These are phyloP conservation scores for Tuberolachnus salignus DNA, from an alignment of 2,888 invertebrate genomes.

Conservation along the genomic window DNA sequence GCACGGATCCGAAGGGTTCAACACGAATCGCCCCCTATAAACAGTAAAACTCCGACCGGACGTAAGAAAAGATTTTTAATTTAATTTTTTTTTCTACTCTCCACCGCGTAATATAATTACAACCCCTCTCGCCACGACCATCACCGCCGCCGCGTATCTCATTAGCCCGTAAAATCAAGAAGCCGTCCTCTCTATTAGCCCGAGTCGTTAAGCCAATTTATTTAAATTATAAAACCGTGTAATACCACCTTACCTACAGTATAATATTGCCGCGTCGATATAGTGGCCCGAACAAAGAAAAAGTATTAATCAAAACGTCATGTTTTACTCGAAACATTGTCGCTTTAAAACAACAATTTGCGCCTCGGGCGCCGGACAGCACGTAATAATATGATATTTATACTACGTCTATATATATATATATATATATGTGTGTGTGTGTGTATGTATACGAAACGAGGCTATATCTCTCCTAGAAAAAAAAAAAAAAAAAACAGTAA, in stretches of 20 bases:
- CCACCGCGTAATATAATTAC: background rate
- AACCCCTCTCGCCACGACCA: background rate
- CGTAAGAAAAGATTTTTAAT: too few relatives aligned
- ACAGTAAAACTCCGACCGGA: too few relatives aligned
- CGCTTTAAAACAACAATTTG: constrained; percentile 32
- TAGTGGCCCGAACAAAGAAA: background rate
- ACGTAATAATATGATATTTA: background rate
- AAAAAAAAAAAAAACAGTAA: constrained; percentile 8
- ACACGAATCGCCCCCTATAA: too few relatives aligned
- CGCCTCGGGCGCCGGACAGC: constrained; percentile 7
- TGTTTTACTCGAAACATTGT: constrained; percentile 21
- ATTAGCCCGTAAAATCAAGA: constrained; percentile 38
- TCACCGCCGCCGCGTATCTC: constrained; percentile 6
- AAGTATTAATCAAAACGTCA: constrained; percentile 39
- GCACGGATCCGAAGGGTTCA: too few relatives aligned
- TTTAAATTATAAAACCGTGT: constrained; percentile 41
- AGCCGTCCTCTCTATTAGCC: constrained; percentile 34
- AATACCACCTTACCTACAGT: background rate
- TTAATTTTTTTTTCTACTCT: too few relatives aligned
- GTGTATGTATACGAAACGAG: background rate
- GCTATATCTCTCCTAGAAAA: background rate
- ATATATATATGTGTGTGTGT: background rate
- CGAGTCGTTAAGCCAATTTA: constrained; percentile 44
- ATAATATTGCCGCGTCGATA: background rate
- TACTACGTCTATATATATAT: background rate